These are phyloP conservation scores for Tachysurus fulvidraco DNA, from an alignment of 2,113 vertebrate species.

Conservation along the genomic window DNA sequence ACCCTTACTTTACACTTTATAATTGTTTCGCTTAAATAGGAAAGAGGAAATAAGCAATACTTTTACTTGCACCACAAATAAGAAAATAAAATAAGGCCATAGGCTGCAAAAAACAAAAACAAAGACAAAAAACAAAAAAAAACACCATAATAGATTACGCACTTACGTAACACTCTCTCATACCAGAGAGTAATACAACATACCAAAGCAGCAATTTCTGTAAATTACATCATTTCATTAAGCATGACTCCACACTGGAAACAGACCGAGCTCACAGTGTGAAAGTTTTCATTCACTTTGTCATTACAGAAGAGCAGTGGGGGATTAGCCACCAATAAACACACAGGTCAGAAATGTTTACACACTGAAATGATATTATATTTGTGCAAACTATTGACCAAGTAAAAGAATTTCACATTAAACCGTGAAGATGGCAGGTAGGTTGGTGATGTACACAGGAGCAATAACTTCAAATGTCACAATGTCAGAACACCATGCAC, in stretches of 20 bases:
- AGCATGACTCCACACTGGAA: background rate
- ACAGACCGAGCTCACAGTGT: background rate
- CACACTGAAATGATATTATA: background rate
- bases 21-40: background rate
- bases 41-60: background rate
- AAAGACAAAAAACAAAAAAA: no score
- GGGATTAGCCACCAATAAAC: background rate
- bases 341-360: conserved; percentile 11
- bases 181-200: background rate
- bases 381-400: background rate
- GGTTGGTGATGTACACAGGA: background rate
- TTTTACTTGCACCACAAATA: background rate
- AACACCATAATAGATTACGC: background rate
- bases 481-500: background rate
- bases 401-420: background rate
- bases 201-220: conserved; percentile 8
- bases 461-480: background rate
- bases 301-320: background rate
- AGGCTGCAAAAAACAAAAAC: background rate
- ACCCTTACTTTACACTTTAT: background rate
- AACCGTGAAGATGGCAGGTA: background rate
- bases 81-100: background rate
- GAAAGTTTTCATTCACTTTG: background rate
- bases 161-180: background rate
- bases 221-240: background rate